Evolutionary conservation across 2,113 vertebrate genomes (phyloP).

Genomic region (Lanius ludovicianus): DNA sequence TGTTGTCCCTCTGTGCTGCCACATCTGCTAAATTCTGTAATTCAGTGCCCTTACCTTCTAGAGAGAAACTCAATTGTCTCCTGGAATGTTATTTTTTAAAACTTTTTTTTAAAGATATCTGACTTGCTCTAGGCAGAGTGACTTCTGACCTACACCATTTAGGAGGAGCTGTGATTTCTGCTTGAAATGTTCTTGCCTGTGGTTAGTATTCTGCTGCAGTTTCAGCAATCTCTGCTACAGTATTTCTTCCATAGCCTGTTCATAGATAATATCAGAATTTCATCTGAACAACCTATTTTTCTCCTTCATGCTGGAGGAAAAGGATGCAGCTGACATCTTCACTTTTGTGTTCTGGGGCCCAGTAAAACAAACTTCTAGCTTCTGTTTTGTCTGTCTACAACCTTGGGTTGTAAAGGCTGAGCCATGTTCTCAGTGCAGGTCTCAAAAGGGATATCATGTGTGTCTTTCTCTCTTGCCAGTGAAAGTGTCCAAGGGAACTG

Average conservation of each 20-base stretch:
- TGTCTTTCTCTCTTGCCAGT: background rate
- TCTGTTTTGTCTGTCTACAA: background rate
- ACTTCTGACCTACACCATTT: background rate
- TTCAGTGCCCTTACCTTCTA: background rate
- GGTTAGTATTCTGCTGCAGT: background rate
- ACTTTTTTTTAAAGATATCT: background rate
- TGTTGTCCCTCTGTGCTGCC: accelerated
- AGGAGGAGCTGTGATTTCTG: background rate
- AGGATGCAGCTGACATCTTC: background rate
- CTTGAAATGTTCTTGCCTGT: background rate
- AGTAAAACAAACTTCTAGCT: background rate
- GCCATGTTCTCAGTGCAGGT: background rate
- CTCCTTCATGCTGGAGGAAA: background rate
- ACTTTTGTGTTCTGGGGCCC: background rate
- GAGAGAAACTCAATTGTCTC: background rate
- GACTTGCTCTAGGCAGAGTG: background rate
- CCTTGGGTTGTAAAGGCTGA: background rate
- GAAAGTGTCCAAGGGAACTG: background rate
- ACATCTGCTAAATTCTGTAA: background rate
- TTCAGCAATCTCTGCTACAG: background rate
- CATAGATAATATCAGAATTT: background rate
- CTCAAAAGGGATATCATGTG: background rate
- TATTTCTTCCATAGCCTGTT: background rate
- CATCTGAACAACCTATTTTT: background rate
- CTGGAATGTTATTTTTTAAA: background rate